A percentile compares a stretch with the other conserved stretches of the same genome.
phyloP scores from a whole-genome alignment of 2,113 vertebrate genomes.

The Atrichornis clamosus region DNA sequence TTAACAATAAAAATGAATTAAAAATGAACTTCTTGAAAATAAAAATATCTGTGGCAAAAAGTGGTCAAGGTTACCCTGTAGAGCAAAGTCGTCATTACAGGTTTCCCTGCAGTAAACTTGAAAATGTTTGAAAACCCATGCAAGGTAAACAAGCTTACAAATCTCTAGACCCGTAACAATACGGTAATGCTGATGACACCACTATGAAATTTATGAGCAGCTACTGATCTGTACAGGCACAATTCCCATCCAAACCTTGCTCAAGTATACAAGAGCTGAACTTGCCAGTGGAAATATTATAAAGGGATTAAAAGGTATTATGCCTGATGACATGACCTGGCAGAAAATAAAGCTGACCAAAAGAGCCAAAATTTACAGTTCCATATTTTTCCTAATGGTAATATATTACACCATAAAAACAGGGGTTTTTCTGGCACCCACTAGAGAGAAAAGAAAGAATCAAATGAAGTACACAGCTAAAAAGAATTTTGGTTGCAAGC shows the following conservation, averaged over 20 bases:
- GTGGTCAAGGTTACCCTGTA: accelerated
- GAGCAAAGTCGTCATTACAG: not conserved
- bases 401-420: not conserved
- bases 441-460: not conserved
- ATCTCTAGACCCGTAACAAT: not conserved
- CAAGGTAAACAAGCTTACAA: not conserved
- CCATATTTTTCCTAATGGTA: not conserved
- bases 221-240: not conserved
- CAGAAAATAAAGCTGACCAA: not conserved
- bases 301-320: not conserved
- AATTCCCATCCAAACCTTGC: not conserved
- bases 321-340: not conserved
- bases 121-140: not conserved
- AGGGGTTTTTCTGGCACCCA: not conserved
- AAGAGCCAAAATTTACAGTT: not conserved
- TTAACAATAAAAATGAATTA: not conserved
- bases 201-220: not conserved
- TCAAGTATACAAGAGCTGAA: not conserved
- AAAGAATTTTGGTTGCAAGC: not conserved
- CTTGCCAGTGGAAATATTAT: not conserved
- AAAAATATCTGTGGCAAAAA: not conserved
- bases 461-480: not conserved
- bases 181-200: not conserved
- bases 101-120: not conserved
- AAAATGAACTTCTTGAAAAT: not conserved